These are phyloP conservation scores for Dermatemys mawii DNA, from an alignment of 2,113 vertebrate genomes.

Conservation along the genomic window DNA sequence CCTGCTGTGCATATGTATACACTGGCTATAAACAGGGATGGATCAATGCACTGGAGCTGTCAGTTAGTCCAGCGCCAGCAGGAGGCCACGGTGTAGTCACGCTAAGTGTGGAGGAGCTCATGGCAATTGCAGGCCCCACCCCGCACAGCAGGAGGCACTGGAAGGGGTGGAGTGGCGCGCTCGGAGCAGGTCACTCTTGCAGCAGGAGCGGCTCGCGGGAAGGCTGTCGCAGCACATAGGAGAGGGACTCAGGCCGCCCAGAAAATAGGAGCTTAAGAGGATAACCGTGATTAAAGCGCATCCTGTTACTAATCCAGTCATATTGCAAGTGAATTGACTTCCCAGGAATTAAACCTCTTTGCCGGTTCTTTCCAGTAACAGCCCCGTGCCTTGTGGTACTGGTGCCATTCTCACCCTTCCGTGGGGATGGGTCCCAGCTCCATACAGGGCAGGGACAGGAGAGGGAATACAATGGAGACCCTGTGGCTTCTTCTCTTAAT, in stretches of 20 bases:
- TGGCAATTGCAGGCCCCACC: background rate
- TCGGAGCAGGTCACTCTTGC: background rate
- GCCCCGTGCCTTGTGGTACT: background rate
- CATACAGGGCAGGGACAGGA: background rate
- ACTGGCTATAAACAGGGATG: background rate
- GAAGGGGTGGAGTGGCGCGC: background rate
- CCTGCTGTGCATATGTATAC: background rate
- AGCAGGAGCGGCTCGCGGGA: background rate
- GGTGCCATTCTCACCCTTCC: background rate
- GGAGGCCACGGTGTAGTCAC: no score
- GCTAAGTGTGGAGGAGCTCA: background rate
- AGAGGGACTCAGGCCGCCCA: background rate
- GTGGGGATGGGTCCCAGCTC: background rate
- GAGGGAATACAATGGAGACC: background rate
- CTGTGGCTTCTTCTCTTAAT: background rate
- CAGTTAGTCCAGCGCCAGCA: background rate
- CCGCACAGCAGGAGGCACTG: background rate
- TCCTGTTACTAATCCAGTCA: background rate
- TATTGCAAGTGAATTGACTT: background rate
- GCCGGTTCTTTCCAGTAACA: accelerated
- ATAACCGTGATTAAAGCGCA: background rate
- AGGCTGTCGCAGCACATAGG: accelerated
- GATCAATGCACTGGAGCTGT: background rate
- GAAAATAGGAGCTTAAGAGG: background rate
- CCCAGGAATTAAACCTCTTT: background rate